Base-by-base conservation (phyloP, 2,797 vertebrate species). In the Phyllotis vaccarum region DNA sequence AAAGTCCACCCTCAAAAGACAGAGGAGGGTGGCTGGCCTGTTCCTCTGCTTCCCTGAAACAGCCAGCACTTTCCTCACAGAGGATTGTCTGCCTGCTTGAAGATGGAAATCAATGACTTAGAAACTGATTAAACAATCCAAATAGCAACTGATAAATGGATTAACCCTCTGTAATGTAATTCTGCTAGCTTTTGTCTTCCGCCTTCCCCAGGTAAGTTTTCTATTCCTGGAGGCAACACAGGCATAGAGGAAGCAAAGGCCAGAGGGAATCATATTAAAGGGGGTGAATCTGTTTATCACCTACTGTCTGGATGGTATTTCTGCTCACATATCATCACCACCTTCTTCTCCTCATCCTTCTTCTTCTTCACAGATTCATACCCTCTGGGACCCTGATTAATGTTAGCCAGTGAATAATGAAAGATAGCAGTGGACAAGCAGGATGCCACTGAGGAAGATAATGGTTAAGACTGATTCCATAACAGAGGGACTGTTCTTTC, bases 61-160 rank as follows among this genome's bases (percentile, higher is more conserved):
- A 92, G 80, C 92, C 19, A 31, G 66, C 85, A 72, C 68, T 89
- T 95, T 75, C 46, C 88, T 94, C 92, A 72, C 89, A 94, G 83
- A 97, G 92, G 96, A 90, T 86, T 90, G n/a, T 96, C 92, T 95
- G 66, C 95, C 78, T 97, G 87, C 89, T 91, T 54, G 72, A 97
- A 96, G 97, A 97, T 97, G 97, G 97, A 97, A 96, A 97, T 97
- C 97, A 96, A 93, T 98, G 97, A 93, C 95, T 97, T 94, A 95
- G 95, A 97, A 97, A 97, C 97, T 95, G 96, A 96, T 97, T 97
- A 97, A 97, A 96, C 96, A 96, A 96, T 97, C 90, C 97, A 97
- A 97, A 97, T 95, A 97, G 97, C 96, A 97, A 97, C 95, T 97
- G 97, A 97, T 97, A 97, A 97, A 97, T 95, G 90, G 89, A 96